Base-by-base conservation (phyloP, 2,888 invertebrate species). In the Drosophila leonis region DNA sequence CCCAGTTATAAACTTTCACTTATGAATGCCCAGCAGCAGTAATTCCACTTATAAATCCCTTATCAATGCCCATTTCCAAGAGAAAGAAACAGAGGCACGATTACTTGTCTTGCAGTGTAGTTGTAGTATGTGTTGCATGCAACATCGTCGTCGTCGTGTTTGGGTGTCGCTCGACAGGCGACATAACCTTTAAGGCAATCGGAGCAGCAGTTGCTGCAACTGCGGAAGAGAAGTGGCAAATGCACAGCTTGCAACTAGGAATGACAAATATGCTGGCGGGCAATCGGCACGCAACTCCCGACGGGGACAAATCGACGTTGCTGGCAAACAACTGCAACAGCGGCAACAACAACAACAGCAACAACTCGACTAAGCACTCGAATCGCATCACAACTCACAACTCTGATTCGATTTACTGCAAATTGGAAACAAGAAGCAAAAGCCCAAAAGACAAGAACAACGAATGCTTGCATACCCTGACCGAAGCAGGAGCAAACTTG, bases 151-250 rank as follows among this genome's bases (percentile, higher is more conserved):
- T 68, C 62, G 73, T 74, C 68, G 65, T 82, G 80, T 81, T 81
- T 82, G 85, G 76, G 74, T 76, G 83, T 77, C 74, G 83, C 80
- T 65, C 77, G 77, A 87, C 89, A 82, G 83, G 80, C 79, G 72
- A 75, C 84, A 89, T 84, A 84, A 87, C 89, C 84, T 84, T 84
- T 89, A 82, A 87, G 89, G 84, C 82, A 75, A 75, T 70, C 65
- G 80, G 55, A 67, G 82, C 73, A 64, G 57, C 52, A 44, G 46
- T 27, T 55, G 69, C 46, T 33, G 52, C 18, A 39, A 52, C 44
- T 73, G 67, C 66, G 69, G 64, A 49, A 68, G 65, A 42, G 70
- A 54, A 56, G 84, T 73, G 69, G 60, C 71, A 72, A 54, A 49
- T 46, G 71, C 55, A 56, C 60, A 72, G 60, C 70, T 63, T 75